These are phyloP conservation scores for Aphidoletes aphidimyza DNA, from an alignment of 2,888 invertebrate species.

Conservation along the genomic window DNA sequence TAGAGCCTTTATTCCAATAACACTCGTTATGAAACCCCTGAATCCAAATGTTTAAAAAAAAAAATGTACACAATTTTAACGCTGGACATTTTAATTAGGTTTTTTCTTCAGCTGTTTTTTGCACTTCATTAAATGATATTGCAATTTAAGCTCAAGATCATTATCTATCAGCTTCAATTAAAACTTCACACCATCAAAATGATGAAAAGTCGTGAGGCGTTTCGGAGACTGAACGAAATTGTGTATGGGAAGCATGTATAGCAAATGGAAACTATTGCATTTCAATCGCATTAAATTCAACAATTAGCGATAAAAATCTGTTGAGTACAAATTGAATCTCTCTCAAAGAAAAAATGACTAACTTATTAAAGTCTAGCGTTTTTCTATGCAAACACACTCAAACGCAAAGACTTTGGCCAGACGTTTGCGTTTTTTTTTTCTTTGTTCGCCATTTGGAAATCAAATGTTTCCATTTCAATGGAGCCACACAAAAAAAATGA, in stretches of 20 bases:
- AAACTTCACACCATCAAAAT: constrained; percentile 9
- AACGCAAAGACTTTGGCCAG: not conserved
- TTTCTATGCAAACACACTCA: not conserved
- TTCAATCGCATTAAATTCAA: too few relatives aligned
- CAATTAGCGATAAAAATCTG: constrained; percentile 4
- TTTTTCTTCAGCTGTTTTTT: not conserved
- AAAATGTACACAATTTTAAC: not conserved
- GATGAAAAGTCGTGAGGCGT: too few relatives aligned
- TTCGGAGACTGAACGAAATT: too few relatives aligned
- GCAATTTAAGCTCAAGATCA: not conserved
- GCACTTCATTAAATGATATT: constrained; percentile 7
- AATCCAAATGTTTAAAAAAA: not conserved
- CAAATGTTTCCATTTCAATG: constrained; percentile 11
- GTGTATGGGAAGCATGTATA: too few relatives aligned
- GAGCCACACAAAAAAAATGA: not conserved
- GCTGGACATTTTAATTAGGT: constrained; percentile 7
- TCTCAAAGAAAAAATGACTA: too few relatives aligned
- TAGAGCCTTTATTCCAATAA: not conserved
- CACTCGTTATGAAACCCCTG: not conserved
- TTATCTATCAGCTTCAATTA: not conserved
- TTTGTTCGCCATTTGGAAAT: not conserved
- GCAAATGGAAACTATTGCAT: too few relatives aligned
- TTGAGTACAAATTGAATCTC: not conserved
- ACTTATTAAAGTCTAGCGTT: too few relatives aligned
- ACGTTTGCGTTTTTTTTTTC: not conserved